Evolutionary conservation across 2,797 vertebrate genomes (phyloP), one percentile per base, ranked within the genome.

Genomic region (Sebastolobus altivelis): DNA sequence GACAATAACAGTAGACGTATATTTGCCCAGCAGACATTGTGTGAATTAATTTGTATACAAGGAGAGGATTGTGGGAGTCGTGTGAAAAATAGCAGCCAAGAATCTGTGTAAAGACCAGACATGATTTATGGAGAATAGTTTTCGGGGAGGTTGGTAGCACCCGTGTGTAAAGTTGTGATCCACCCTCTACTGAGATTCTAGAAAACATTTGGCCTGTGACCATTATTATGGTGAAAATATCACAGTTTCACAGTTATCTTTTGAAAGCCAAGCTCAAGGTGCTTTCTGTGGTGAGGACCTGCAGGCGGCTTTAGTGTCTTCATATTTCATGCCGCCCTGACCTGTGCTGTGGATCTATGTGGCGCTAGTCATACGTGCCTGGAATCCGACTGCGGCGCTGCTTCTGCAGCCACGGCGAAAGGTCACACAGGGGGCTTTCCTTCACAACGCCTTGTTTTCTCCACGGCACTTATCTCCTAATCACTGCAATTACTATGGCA

Each of bases 401-500:
- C n/a, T 43, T 83, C 80, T 86, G 88, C 80, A 86, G 78, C 72
- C 71, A 46, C 37, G 61, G 73, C 49, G 12, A 92, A 92, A 94
- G 93, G 93, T 95, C 92, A 93, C 79, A 43, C 13, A 33, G 35
- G 80, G 81, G 79, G 72, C 80, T 85, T 46, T 86, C 80, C 62
- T 83, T 84, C 72, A 43, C 62, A 86, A 86, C 80, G 52, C 16
- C 12, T 71, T 52, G 79, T 90, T 86, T 84, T 90, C 89, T 82
- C 85, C 58, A 5, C 37, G 22, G 31, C 70, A 62, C 84, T 94
- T 92, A 93, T 94, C 93, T 86, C 84, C 85, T 94, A 95, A 95
- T 95, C 92, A 92, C 92, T 92, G 90, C 93, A 93, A 94, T 95
- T 95, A 95, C 88, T 71, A 80, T 69, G 40, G 77, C 83, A 84